Base-by-base conservation (phyloP, 2,797 vertebrate species). In the Catostomus latipinnis region DNA sequence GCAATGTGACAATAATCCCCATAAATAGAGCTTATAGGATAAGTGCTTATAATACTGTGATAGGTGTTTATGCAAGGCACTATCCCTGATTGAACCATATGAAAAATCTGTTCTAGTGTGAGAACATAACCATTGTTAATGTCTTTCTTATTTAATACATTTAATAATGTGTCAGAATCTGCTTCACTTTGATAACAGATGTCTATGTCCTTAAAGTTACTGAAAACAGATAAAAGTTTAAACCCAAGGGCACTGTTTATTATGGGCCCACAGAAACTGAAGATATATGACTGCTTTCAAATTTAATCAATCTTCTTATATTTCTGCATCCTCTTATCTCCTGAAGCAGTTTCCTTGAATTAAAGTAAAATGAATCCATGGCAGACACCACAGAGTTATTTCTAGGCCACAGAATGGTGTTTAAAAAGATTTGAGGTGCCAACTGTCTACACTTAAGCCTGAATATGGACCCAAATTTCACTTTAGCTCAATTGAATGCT, bases 391-490 rank as follows among this genome's bases (percentile, higher is more conserved):
- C 62, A 48, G 6, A 18, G n/a, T 6, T 34, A 50, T 81, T 69
- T 83, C 52, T 81, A 83, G 82, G 83, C 83, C 84, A 88, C 66
- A 67, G 48, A 53, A 58, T 82, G 80, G 63, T 62, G 54, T 83
- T 78, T 71, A 53, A 68, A 71, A 79, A 74, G 70, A 83, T 82
- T 56, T 65, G 50, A 71, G 58, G 50, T 63, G 50, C 57, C 52
- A 57, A 76, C 74, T 58, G 74, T 57, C 74, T 67, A 34, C 34
- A 69, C 45, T 68, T 68, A 69, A 68, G 69, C 65, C 65, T 74
- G 53, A 67, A 72, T 45, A 13, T 50, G 80, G 71, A 56, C 65
- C 43, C 14, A 67, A 67, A 58, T 75, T 81, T 81, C 16, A 78
- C 74, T 83, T 81, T 12, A 75, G 53, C 49, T 67, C 54, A 49